These are phyloP conservation scores for Phyllostomus discolor DNA, from an alignment of 2,113 vertebrate species.

Conservation along the genomic window DNA sequence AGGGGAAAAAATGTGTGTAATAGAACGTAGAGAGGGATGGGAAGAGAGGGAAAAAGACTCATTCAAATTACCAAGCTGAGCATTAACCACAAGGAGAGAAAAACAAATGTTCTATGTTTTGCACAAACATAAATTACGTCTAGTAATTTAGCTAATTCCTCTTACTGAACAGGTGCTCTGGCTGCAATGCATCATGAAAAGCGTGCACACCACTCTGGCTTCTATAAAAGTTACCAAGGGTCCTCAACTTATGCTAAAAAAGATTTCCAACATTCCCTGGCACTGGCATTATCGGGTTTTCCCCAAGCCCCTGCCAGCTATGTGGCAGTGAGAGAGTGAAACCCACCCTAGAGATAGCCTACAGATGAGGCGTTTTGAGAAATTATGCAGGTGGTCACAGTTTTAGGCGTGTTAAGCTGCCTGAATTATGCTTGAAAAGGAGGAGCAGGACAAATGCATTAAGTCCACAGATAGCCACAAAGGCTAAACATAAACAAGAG, in stretches of 20 bases:
- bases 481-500: constrained; percentile 10
- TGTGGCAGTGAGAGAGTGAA: neutral
- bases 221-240: constrained; percentile 55
- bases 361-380: neutral
- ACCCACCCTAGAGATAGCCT: neutral
- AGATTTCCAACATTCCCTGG: constrained; percentile 9
- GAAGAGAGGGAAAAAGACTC: constrained; percentile 47
- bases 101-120: constrained; percentile 78
- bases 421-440: neutral
- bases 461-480: constrained; percentile 3
- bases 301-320: neutral
- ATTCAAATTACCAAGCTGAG: constrained; percentile 80
- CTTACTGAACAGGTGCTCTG: constrained; percentile 73
- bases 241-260: constrained; percentile 38
- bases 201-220: constrained; percentile 41
- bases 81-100: constrained; percentile 80
- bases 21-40: neutral
- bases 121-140: constrained; percentile 77
- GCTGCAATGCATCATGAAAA: constrained; percentile 58
- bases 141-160: constrained; percentile 78
- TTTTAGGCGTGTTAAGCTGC: neutral
- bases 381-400: neutral
- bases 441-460: neutral
- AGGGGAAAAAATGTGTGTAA: constrained; percentile 60
- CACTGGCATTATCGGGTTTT: neutral